Conservation (phyloP, 1,140 invertebrate genomes). For the Brachionus paranguensis region DNA sequence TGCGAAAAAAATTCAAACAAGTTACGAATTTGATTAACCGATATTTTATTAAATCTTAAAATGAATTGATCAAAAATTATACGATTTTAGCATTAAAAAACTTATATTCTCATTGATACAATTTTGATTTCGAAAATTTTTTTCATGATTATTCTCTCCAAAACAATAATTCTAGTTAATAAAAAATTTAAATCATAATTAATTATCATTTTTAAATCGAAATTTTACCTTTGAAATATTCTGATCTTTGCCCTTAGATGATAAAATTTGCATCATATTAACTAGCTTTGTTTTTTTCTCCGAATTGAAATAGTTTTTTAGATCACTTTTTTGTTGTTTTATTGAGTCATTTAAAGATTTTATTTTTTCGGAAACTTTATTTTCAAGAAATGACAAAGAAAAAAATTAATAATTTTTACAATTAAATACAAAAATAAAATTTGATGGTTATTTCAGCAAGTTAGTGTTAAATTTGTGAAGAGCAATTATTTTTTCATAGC, state of each 20-base stretch:
- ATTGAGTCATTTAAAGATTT: conserved; percentile 14
- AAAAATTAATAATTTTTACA: not conserved
- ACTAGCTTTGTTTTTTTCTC: not conserved
- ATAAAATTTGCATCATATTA: not conserved
- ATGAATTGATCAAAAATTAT: not conserved
- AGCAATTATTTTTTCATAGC: not conserved
- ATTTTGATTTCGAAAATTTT: not conserved
- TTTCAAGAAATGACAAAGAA: not conserved
- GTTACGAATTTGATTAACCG: too few relatives aligned
- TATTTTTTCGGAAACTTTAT: conserved; percentile 25
- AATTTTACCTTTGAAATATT: not conserved
- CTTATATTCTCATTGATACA: not conserved
- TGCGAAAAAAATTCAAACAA: too few relatives aligned
- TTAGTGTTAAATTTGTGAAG: not conserved
- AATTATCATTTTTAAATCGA: not conserved
- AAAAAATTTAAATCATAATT: too few relatives aligned
- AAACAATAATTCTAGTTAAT: not conserved
- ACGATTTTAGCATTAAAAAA: not conserved
- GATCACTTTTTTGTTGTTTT: not conserved
- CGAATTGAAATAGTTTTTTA: not conserved
- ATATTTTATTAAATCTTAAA: too few relatives aligned
- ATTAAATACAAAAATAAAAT: not conserved
- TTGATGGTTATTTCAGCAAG: not conserved
- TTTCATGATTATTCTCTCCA: not conserved
- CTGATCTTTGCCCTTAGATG: not conserved